Conservation (phyloP, 92 coral and sea anemone species). For the Scolanthus callimorphus region DNA sequence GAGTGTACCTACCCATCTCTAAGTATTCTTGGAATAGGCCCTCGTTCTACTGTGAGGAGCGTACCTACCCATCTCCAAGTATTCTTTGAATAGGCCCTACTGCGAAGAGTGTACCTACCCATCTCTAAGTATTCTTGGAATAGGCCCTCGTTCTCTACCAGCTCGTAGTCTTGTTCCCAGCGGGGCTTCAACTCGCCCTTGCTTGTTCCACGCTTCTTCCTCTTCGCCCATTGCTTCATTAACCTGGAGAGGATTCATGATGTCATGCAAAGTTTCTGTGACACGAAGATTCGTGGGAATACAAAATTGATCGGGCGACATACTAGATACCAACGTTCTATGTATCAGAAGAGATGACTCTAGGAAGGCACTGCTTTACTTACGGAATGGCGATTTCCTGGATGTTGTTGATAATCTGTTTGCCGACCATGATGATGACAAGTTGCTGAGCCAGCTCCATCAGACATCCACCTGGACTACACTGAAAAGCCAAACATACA, state of each 20-base stretch:
- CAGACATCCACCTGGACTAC: slow-evolving; percentile 97
- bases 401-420: slow-evolving; percentile 93
- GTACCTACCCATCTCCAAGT: slow-evolving; percentile 94
- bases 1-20: slow-evolving; percentile 96
- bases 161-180: slow-evolving; percentile 96
- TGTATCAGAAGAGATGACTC: too few species aligned
- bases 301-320: too few species aligned
- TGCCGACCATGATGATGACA: slow-evolving; percentile 97
- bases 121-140: slow-evolving; percentile 95
- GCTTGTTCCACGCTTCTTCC: slow-evolving; percentile 83
- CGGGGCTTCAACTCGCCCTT: slow-evolving; percentile 82
- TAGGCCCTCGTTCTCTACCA: slow-evolving; percentile 95
- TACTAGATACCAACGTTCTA: too few species aligned
- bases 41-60: slow-evolving; percentile 90
- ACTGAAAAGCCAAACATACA: slow-evolving; percentile 61
- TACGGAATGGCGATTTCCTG: slow-evolving; percentile 98
- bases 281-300: too few species aligned
- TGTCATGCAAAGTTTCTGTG: too few species aligned
- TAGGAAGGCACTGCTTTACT: too few species aligned
- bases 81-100: slow-evolving; percentile 97
- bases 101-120: too few species aligned
- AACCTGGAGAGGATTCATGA: too few species aligned
- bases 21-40: slow-evolving; percentile 96
- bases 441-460: slow-evolving; percentile 99
- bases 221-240: slow-evolving; percentile 80